A percentile compares a stretch with the other conserved stretches of the same genome.
These are phyloP conservation scores for Microtus ochrogaster DNA, from an alignment of 2,113 vertebrate species.

Conservation along the genomic window DNA sequence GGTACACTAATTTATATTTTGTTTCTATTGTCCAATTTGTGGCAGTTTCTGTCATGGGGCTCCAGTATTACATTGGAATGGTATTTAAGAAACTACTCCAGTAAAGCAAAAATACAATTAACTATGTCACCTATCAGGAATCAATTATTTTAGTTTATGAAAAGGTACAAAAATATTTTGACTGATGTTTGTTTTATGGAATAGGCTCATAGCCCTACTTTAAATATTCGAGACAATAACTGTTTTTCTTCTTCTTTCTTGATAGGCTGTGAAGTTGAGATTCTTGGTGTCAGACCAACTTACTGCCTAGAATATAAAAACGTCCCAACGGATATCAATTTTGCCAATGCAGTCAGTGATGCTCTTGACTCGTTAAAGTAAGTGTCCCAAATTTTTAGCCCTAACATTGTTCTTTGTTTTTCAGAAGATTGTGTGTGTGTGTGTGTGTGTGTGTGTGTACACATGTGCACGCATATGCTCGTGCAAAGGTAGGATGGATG, in stretches of 20 bases:
- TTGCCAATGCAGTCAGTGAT: slow-evolving; percentile 89
- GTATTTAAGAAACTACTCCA: background rate
- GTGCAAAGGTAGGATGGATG: no score
- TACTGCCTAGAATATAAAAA: slow-evolving; percentile 93
- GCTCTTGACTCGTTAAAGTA: slow-evolving; percentile 92
- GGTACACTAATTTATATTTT: background rate
- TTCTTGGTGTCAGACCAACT: slow-evolving; percentile 91
- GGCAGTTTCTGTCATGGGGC: background rate
- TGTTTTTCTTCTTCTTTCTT: slow-evolving; percentile 51
- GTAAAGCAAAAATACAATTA: background rate
- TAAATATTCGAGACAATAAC: slow-evolving; percentile 32
- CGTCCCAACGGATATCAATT: slow-evolving; percentile 90
- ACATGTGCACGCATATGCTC: background rate
- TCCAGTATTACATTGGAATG: background rate
- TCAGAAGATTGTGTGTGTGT: background rate
- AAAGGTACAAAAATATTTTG: slow-evolving; percentile 12
- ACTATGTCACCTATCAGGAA: background rate
- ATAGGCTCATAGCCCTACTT: background rate
- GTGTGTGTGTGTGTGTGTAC: no score
- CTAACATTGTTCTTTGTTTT: background rate
- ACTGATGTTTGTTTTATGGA: background rate
- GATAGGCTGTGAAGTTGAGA: slow-evolving; percentile 95
- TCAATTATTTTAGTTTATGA: slow-evolving; percentile 11
- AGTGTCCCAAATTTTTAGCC: slow-evolving; percentile 33
- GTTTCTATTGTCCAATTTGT: slow-evolving; percentile 5